phyloP scores from a whole-genome alignment of 2,888 invertebrate genomes.

The Adineta ricciae region DNA sequence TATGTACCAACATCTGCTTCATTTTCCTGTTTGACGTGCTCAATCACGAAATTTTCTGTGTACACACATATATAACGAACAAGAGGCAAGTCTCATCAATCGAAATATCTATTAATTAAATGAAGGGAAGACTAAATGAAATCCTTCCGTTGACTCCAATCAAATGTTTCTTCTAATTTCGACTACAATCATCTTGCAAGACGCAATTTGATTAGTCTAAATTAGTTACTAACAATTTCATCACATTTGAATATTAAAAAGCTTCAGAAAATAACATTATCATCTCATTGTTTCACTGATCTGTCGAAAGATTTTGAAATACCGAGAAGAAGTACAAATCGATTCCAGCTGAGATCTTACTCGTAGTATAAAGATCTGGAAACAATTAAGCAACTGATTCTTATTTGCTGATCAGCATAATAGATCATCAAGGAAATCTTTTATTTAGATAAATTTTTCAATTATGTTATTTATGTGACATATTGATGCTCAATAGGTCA shows the following conservation, averaged over 20 bases:
- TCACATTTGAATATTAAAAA: not conserved
- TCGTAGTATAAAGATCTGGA: not conserved
- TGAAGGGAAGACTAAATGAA: not conserved
- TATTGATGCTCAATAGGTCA: not conserved
- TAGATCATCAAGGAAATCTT: not conserved
- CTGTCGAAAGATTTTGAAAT: too few species aligned
- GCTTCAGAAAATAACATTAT: too few species aligned
- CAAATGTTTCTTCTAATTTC: not conserved
- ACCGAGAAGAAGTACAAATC: not conserved
- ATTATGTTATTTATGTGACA: not conserved
- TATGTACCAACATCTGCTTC: not conserved
- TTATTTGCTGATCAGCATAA: not conserved
- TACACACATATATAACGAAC: too few species aligned
- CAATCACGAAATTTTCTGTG: not conserved
- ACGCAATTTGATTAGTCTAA: not conserved
- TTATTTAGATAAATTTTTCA: not conserved
- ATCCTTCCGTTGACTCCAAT: not conserved
- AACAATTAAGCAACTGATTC: not conserved
- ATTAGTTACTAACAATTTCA: not conserved
- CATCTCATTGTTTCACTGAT: too few species aligned
- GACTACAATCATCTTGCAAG: not conserved
- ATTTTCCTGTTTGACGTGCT: not conserved
- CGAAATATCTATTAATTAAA: not conserved
- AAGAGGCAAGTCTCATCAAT: not conserved
- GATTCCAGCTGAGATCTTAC: not conserved